Conservation (phyloP, 2,113 vertebrate species). For the Speoplatyrhinus poulsoni region DNA sequence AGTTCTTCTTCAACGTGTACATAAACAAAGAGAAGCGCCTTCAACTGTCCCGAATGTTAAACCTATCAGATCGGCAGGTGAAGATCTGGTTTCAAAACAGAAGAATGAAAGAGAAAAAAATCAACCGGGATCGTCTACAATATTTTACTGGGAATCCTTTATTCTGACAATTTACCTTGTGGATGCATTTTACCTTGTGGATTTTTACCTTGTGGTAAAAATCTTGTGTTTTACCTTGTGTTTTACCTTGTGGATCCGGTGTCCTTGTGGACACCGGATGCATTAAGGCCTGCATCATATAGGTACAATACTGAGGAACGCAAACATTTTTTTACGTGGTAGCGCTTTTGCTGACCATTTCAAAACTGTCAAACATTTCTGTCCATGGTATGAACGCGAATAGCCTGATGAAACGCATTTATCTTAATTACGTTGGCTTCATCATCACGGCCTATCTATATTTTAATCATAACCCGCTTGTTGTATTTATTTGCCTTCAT, state of each 20-base stretch:
- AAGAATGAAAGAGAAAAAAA: conserved; percentile 99
- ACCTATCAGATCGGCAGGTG: conserved; percentile 97
- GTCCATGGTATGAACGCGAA: background rate
- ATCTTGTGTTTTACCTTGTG: too few species aligned
- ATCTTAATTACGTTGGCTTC: background rate
- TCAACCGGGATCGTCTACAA: conserved; percentile 96
- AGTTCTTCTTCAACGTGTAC: conserved; percentile 99
- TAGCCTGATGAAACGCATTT: conserved; percentile 5
- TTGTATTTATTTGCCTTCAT: too few species aligned
- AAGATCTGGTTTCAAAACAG: conserved; percentile 99
- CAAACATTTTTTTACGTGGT: conserved; percentile 13
- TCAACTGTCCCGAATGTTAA: conserved; percentile 96
- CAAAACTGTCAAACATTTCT: background rate
- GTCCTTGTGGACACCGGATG: too few species aligned
- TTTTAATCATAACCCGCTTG: too few species aligned
- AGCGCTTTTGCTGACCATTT: conserved; percentile 4
- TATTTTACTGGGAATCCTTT: conserved; percentile 98
- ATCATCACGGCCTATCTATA: too few species aligned
- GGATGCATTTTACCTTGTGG: too few species aligned
- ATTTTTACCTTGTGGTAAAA: too few species aligned
- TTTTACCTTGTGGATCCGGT: too few species aligned
- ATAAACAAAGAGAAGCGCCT: conserved; percentile 99
- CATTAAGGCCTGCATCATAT: background rate
- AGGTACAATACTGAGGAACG: background rate
- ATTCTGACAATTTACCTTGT: conserved; percentile 79